These are phyloP conservation scores for Argyrosomus japonicus DNA, from an alignment of 2,113 vertebrate genomes.

Conservation along the genomic window DNA sequence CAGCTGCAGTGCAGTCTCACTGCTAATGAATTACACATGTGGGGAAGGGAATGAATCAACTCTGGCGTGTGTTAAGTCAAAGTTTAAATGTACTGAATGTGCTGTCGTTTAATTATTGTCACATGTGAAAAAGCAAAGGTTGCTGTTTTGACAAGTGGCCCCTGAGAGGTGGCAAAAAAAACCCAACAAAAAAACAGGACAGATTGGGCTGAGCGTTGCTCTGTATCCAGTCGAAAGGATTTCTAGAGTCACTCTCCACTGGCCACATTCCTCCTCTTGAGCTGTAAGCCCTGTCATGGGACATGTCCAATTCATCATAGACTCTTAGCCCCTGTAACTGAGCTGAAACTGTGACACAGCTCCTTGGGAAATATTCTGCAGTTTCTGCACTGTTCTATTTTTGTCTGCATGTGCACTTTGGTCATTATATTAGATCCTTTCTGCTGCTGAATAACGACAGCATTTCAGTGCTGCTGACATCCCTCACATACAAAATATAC, in stretches of 20 bases:
- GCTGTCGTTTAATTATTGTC: conserved; percentile 49
- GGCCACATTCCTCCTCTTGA: conserved; percentile 41
- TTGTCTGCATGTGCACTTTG: conserved; percentile 59
- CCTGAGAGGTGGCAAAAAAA: conserved; percentile 33
- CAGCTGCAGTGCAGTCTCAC: conserved; percentile 51
- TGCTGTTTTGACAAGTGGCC: conserved; percentile 56
- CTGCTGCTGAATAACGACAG: conserved; percentile 64
- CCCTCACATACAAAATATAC: conserved; percentile 41
- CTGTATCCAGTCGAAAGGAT: conserved; percentile 50
- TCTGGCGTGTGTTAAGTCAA: conserved; percentile 47
- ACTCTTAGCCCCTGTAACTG: conserved; percentile 60
- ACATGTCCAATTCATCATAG: conserved; percentile 66
- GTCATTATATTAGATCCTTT: conserved; percentile 68
- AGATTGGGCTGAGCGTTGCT: conserved; percentile 33
- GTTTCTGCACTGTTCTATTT: conserved; percentile 67
- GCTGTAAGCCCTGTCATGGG: conserved; percentile 51
- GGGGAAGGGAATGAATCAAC: conserved; percentile 40
- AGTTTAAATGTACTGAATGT: conserved; percentile 52
- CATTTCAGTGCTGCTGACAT: conserved; percentile 57
- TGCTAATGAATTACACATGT: conserved; percentile 61
- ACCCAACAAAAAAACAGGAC: conserved; percentile 2
- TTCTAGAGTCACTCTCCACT: conserved; percentile 51
- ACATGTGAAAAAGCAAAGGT: conserved; percentile 47
- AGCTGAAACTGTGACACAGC: conserved; percentile 58
- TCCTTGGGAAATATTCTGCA: conserved; percentile 64